Percentiles rank a stretch among this genome's conserved stretches.
phyloP scores from a whole-genome alignment of 1,140 invertebrate species.

The Meloidogyne floridensis region DNA sequence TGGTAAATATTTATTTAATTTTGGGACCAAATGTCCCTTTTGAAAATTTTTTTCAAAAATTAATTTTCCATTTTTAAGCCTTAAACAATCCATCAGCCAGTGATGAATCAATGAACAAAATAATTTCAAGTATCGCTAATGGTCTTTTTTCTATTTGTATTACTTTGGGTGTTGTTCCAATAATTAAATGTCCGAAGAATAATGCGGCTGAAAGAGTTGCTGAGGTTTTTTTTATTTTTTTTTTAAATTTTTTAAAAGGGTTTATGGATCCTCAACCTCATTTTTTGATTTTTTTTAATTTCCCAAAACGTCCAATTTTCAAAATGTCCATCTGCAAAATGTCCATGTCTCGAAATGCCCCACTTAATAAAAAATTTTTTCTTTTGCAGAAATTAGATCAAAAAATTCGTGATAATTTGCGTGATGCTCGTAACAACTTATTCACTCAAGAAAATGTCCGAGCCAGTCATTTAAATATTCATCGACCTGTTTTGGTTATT shows the following conservation, averaged over 20 bases:
- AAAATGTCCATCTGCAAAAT: no score
- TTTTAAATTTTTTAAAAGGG: neutral
- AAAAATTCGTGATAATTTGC: conserved; percentile 91
- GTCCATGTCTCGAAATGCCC: neutral
- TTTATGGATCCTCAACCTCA: no score
- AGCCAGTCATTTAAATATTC: conserved; percentile 56
- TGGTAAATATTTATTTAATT: conserved; percentile 38
- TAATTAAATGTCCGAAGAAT: conserved; percentile 89
- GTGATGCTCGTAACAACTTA: conserved; percentile 92
- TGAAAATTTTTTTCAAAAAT: no score
- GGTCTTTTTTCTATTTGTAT: conserved; percentile 96
- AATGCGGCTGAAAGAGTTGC: conserved; percentile 98
- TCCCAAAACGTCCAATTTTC: no score
- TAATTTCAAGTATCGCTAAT: conserved; percentile 92
- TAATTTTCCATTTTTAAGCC: conserved; percentile 70
- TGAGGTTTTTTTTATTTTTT: conserved; percentile 67
- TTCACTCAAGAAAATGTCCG: conserved; percentile 75
- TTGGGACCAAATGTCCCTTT: neutral
- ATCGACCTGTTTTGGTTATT: conserved; percentile 75
- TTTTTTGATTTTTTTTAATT: no score
- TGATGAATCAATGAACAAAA: conserved; percentile 90
- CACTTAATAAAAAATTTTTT: neutral
- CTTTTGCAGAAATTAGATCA: conserved; percentile 81
- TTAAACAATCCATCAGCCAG: conserved; percentile 91
- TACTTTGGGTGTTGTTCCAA: conserved; percentile 87